A percentile compares a stretch with the other conserved stretches of the same genome.
phyloP scores from a whole-genome alignment of 1,140 invertebrate genomes.

The Episyrphus balteatus region DNA sequence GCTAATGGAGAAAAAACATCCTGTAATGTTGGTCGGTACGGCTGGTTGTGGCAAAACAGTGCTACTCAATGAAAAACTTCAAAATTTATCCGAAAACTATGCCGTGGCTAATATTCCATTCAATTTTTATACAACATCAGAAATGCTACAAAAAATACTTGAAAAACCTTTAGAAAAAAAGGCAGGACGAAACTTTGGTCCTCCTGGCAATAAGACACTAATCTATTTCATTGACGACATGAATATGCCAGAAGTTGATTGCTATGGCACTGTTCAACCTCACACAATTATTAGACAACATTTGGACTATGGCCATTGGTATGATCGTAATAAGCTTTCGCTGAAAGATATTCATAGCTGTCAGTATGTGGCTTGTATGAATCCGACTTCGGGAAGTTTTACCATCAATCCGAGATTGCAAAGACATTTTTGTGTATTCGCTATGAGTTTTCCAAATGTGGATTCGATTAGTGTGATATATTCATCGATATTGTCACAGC shows the following conservation, averaged over 20 bases:
- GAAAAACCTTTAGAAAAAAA: conserved; percentile 97
- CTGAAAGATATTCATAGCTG: conserved; percentile 94
- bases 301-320: conserved; percentile 93
- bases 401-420: conserved; percentile 91
- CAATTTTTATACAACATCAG: conserved; percentile 93
- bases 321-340: conserved; percentile 79
- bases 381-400: conserved; percentile 92
- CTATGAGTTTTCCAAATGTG: conserved; percentile 78
- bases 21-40: conserved; percentile 87
- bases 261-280: conserved; percentile 90
- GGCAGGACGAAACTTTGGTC: conserved; percentile 89
- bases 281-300: conserved; percentile 92
- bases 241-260: conserved; percentile 96
- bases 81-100: conserved; percentile 70
- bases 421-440: conserved; percentile 89
- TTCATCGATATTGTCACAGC: conserved; percentile 74
- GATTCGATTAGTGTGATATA: conserved; percentile 87
- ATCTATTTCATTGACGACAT: conserved; percentile 96
- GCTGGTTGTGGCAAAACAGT: conserved; percentile 88
- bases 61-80: conserved; percentile 74
- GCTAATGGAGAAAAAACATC: conserved; percentile 75
- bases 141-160: conserved; percentile 89
- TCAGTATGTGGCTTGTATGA: conserved; percentile 95
- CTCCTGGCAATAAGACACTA: conserved; percentile 86
- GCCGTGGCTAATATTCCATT: conserved; percentile 86